Conservation (phyloP, 2,113 vertebrate genomes). For the Cyprinodon variegatus region DNA sequence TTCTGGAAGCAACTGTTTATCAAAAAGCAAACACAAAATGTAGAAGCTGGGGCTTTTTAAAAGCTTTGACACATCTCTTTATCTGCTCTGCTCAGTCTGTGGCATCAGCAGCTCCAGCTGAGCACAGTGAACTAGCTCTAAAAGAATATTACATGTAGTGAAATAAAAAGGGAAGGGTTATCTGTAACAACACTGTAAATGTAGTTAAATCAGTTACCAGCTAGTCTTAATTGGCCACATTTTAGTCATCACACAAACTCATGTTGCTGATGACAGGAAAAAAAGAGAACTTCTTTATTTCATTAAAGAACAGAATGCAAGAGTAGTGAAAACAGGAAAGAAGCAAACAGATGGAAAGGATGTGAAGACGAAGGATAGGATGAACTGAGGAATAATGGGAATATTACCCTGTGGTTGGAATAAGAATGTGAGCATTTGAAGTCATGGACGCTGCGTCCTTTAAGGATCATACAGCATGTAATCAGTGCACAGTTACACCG, state of each 20-base stretch:
- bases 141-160: neutral
- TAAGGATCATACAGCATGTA: neutral
- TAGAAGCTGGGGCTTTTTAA: neutral
- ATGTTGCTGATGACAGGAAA: neutral
- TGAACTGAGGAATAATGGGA: neutral
- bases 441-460: neutral
- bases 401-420: neutral
- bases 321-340: neutral
- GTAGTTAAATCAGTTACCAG: neutral
- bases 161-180: neutral
- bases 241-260: neutral
- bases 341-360: neutral
- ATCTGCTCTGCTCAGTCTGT: neutral
- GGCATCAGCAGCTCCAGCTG: neutral
- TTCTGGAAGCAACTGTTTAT: neutral
- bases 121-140: neutral
- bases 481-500: neutral
- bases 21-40: neutral
- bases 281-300: neutral
- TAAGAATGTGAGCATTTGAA: neutral
- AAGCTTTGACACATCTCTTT: neutral
- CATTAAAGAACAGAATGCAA: neutral
- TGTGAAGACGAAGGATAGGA: neutral
- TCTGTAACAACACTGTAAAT: neutral
- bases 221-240: neutral